phyloP scores from a whole-genome alignment of 2,113 vertebrate genomes.

The Crypturellus undulatus region DNA sequence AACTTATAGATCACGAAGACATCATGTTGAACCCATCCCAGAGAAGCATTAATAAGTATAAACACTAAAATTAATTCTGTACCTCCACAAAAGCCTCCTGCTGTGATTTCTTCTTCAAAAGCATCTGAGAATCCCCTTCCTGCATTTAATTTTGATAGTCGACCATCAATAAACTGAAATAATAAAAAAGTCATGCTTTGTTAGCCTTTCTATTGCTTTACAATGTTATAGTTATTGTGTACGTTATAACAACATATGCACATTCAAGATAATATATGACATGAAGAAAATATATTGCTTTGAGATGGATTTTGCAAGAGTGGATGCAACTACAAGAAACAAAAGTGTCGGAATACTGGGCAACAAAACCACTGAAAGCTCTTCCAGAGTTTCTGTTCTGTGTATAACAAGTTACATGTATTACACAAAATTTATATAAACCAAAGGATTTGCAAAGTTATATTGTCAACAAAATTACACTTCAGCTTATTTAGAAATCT shows the following conservation, averaged over 20 bases:
- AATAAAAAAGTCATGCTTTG: conserved; percentile 26
- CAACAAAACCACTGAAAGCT: background rate
- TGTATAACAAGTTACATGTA: background rate
- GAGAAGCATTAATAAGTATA: background rate
- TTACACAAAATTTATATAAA: background rate
- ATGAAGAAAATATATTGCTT: background rate
- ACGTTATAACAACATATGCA: background rate
- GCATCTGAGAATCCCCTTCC: conserved; percentile 93
- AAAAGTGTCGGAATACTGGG: background rate
- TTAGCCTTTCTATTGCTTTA: background rate
- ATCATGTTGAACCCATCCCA: background rate
- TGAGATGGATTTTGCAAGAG: background rate
- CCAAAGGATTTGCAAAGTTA: background rate
- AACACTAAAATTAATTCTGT: conserved; percentile 46
- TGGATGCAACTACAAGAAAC: background rate
- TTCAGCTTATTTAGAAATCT: background rate
- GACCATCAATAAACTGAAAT: conserved; percentile 95
- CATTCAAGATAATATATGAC: background rate
- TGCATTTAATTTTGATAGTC: conserved; percentile 94
- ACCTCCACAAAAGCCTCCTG: conserved; percentile 95
- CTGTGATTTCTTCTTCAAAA: conserved; percentile 98
- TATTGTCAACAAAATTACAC: background rate
- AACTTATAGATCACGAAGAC: background rate
- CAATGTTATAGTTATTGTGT: background rate
- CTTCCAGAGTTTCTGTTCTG: background rate